These are phyloP conservation scores for Drosophila varians DNA, from an alignment of 1,140 invertebrate genomes.

Conservation along the genomic window DNA sequence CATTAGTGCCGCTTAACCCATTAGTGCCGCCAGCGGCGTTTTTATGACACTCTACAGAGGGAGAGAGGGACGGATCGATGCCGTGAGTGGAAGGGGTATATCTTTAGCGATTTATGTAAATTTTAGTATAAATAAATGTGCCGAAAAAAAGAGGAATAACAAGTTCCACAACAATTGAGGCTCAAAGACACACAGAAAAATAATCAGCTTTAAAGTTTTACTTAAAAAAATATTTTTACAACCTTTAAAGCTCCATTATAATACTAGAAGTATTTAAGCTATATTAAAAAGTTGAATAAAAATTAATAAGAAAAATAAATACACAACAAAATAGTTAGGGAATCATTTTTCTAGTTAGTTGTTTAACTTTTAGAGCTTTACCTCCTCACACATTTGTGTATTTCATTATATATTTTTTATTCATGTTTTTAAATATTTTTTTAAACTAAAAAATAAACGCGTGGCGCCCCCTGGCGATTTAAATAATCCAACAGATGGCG, in stretches of 20 bases:
- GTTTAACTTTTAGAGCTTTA: too few species aligned
- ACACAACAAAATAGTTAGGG: too few species aligned
- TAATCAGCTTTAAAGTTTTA: not conserved
- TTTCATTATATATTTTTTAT: not conserved
- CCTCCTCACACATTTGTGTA: too few species aligned
- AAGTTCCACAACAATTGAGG: conserved; percentile 9
- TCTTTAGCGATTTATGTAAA: conserved; percentile 69
- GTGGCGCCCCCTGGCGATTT: not conserved
- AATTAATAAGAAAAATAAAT: too few species aligned
- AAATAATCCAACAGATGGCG: not conserved
- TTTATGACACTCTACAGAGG: too few species aligned
- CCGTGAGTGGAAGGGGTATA: conserved; percentile 27
- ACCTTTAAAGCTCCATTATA: too few species aligned
- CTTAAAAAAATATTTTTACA: too few species aligned
- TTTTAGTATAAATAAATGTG: conserved; percentile 69
- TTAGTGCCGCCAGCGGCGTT: too few species aligned
- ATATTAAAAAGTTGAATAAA: too few species aligned
- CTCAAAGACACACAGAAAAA: conserved; percentile 3
- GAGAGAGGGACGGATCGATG: not conserved
- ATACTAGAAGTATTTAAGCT: too few species aligned
- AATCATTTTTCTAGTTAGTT: too few species aligned
- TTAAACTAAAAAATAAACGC: not conserved
- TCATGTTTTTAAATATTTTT: not conserved
- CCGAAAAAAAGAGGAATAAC: conserved; percentile 11
- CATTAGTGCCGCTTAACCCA: too few species aligned